These are phyloP conservation scores for Archegozetes longisetosus DNA, from an alignment of 1,140 invertebrate genomes.

Conservation along the genomic window DNA sequence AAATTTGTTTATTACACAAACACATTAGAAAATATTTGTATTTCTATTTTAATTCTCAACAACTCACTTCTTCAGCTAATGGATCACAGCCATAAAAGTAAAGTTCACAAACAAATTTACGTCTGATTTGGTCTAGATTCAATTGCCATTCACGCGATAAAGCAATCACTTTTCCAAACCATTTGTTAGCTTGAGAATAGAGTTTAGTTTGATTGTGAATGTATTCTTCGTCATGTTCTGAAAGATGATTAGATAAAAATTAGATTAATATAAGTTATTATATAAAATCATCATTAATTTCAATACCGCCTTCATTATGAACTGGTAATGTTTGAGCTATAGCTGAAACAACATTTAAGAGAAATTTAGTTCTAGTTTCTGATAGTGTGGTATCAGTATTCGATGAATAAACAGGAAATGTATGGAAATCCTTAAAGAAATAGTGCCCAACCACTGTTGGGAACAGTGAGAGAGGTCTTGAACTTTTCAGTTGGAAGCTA, in stretches of 20 bases:
- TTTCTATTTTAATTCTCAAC: neutral
- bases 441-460: conserved; percentile 42
- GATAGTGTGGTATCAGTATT: conserved; percentile 27
- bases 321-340: conserved; percentile 23
- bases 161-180: conserved; percentile 47
- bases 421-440: conserved; percentile 32
- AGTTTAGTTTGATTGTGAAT: conserved; percentile 14
- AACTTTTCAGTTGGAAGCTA: conserved; percentile 54
- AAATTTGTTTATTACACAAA: too few relatives aligned
- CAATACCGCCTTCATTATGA: neutral
- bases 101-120: conserved; percentile 56
- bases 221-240: conserved; percentile 16
- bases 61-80: conserved; percentile 49
- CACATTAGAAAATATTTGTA: conserved; percentile 12
- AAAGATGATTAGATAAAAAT: neutral
- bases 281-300: conserved; percentile 5
- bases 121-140: conserved; percentile 50
- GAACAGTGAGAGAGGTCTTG: conserved; percentile 53
- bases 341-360: conserved; percentile 28
- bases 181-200: conserved; percentile 14
- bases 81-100: conserved; percentile 58
- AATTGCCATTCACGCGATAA: conserved; percentile 63
- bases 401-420: conserved; percentile 26
- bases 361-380: conserved; percentile 28
- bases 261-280: neutral